These are phyloP conservation scores for Micropterix aruncella DNA, from an alignment of 2,888 invertebrate species.

Conservation along the genomic window DNA sequence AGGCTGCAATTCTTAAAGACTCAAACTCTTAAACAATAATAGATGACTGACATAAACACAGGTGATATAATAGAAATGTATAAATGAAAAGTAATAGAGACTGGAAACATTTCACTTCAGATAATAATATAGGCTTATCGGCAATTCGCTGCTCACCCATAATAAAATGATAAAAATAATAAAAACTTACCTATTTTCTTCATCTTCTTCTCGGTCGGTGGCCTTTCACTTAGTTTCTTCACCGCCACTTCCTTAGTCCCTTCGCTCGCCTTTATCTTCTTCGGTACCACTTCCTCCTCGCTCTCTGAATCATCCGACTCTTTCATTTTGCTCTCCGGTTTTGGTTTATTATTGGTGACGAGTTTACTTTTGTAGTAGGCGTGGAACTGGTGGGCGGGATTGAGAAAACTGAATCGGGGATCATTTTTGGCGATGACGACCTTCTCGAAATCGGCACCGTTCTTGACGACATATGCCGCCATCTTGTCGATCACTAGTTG, in stretches of 20 bases:
- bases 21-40: too few relatives aligned
- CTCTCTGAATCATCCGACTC: not conserved
- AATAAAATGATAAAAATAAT: too few relatives aligned
- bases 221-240: too few relatives aligned
- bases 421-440: constrained; percentile 75
- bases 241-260: not conserved
- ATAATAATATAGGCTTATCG: too few relatives aligned
- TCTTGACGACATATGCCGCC: constrained; percentile 91
- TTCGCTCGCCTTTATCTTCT: not conserved
- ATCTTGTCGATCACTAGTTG: constrained; percentile 90
- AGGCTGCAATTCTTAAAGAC: too few relatives aligned
- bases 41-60: too few relatives aligned
- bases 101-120: too few relatives aligned
- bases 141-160: too few relatives aligned
- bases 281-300: not conserved
- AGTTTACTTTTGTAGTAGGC: constrained; percentile 54
- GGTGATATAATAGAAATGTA: too few relatives aligned
- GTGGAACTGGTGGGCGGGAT: constrained; percentile 61
- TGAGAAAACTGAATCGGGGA: constrained; percentile 68
- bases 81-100: too few relatives aligned
- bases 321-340: not conserved
- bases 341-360: not conserved
- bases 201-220: not conserved
- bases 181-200: not conserved
- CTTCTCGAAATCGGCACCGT: constrained; percentile 87